These are phyloP conservation scores for Macrobrachium nipponense DNA, from an alignment of 1,140 invertebrate species.

Conservation along the genomic window DNA sequence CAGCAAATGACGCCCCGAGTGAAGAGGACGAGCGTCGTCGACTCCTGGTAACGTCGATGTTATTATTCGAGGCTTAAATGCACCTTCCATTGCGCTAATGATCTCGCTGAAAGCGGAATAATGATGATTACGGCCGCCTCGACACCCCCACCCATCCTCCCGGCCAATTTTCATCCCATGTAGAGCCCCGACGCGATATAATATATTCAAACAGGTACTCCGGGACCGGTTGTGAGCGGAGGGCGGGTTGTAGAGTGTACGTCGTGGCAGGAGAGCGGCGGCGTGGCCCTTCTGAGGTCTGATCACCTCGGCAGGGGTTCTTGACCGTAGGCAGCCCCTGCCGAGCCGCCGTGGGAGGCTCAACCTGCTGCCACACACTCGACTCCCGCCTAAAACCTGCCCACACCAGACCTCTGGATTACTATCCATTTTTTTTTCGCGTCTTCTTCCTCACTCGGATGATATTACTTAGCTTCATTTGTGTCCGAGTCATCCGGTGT, in stretches of 20 bases:
- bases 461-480: not conserved
- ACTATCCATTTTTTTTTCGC: not conserved
- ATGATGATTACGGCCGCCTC: not conserved
- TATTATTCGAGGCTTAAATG: too few species aligned
- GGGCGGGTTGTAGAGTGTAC: slow-evolving; percentile 21
- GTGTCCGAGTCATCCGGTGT: not conserved
- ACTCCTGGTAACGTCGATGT: too few species aligned
- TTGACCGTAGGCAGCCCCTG: slow-evolving; percentile 14
- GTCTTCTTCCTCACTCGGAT: not conserved
- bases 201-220: slow-evolving; percentile 46
- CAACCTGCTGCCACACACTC: not conserved
- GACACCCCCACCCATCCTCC: slow-evolving; percentile 23
- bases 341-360: slow-evolving; percentile 25
- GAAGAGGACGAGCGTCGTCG: not conserved
- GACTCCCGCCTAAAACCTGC: slow-evolving; percentile 11
- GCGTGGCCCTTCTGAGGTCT: slow-evolving; percentile 21
- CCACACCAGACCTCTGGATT: not conserved
- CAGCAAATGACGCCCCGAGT: not conserved
- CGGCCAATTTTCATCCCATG: slow-evolving; percentile 23
- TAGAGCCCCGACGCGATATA: slow-evolving; percentile 31
- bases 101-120: too few species aligned
- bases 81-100: not conserved
- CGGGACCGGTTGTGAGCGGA: slow-evolving; percentile 23
- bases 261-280: slow-evolving; percentile 26
- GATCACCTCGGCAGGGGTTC: slow-evolving; percentile 38